Evolutionary conservation across 2,888 invertebrate genomes (phyloP).

Genomic region (Cantharis lateralis): DNA sequence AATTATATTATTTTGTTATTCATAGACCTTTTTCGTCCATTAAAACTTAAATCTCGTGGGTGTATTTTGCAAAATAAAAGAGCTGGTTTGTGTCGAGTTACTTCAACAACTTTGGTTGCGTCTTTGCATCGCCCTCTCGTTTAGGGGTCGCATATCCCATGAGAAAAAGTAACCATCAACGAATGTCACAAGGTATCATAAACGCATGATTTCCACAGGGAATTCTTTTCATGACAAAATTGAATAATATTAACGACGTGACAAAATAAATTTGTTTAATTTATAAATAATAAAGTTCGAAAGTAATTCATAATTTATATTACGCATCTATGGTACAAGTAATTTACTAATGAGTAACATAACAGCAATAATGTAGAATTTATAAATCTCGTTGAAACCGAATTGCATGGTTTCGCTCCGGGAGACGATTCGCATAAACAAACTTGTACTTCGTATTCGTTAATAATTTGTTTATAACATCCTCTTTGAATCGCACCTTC

Average conservation of each 20-base stretch:
- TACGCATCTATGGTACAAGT: not conserved
- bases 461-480: slow-evolving; percentile 60
- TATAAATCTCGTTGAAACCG: not conserved
- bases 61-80: slow-evolving; percentile 49
- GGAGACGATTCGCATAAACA: slow-evolving; percentile 58
- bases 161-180: slow-evolving; percentile 28
- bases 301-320: not conserved
- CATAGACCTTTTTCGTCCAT: slow-evolving; percentile 49
- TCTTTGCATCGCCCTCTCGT: slow-evolving; percentile 25
- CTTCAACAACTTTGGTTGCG: slow-evolving; percentile 24
- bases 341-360: not conserved
- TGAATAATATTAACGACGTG: slow-evolving; percentile 24
- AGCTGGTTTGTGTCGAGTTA: slow-evolving; percentile 33
- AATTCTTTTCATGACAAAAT: slow-evolving; percentile 18
- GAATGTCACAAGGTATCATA: slow-evolving; percentile 26
- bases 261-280: slow-evolving; percentile 14
- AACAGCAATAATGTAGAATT: not conserved
- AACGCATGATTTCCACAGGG: slow-evolving; percentile 31
- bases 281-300: not conserved
- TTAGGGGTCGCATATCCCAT: slow-evolving; percentile 27
- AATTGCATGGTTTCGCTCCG: slow-evolving; percentile 58
- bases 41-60: slow-evolving; percentile 49
- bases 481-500: slow-evolving; percentile 61
- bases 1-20: slow-evolving; percentile 52
- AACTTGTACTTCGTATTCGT: slow-evolving; percentile 58